Evolutionary conservation across 2,113 vertebrate genomes (phyloP), one percentile per base, ranked within the genome.

Genomic region (Serinus canaria): DNA sequence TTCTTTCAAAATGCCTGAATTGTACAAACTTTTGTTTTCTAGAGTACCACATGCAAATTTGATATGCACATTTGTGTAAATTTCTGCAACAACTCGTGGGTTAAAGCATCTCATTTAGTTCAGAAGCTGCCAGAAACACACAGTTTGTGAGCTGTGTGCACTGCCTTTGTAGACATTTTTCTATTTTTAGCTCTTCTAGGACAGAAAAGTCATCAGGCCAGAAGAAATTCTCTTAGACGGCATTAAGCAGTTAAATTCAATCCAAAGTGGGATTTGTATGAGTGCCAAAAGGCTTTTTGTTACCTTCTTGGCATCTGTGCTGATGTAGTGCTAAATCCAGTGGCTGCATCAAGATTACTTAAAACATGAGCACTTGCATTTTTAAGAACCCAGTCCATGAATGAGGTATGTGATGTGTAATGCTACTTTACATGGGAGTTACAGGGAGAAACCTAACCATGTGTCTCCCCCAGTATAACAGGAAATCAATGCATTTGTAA

Each of bases 401-500:
- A 63, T 50, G 27, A 87, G 56, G 22, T 44, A 47, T 9, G 4
- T 62, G 49, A 24, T 79, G 20, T 37, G 33, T 8, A 87, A 39
- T 22, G 30, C 63, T 90, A 7, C 22, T 89, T 90, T 92, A 52
- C 35, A 11, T 39, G 0, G 1, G 47, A n/a, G 21, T 55, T 76
- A 69, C 22, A 79, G 55, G 70, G 31, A 76, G 30, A 89, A 90
- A 85, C 11, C 5, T 64, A 50, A 41, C 25, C 58, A 66, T 47
- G 7, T 44, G n/a, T 87, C 27, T 91, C 33, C 46, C 79, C 10
- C 59, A 52, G 20, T 10, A 37, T 18, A 95, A 70, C 73, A 95
- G 43, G 33, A 91, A 95, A 96, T 95, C 88, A 87, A 70, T 73
- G 31, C 30, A 16, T 69, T 62, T 92, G 64, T 89, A 93, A 92